A percentile compares a stretch with the other conserved stretches of the same genome.
These are phyloP conservation scores for Nyctereutes procyonoides DNA, from an alignment of 2,113 vertebrate species.

Conservation along the genomic window DNA sequence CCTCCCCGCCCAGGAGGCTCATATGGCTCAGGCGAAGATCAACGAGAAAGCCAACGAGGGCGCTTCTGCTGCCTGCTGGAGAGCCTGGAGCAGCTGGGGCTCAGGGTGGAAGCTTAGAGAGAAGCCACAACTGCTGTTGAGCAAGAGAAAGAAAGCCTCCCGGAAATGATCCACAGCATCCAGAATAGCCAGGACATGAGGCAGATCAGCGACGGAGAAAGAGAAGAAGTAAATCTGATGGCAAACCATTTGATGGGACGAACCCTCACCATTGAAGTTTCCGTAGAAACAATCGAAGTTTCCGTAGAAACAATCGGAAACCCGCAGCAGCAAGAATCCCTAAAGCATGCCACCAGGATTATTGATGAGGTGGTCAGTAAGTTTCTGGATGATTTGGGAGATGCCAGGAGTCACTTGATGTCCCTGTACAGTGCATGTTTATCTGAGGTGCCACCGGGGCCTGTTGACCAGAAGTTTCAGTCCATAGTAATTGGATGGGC, in stretches of 20 bases:
- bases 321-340: constrained; percentile 88
- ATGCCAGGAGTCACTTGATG: constrained; percentile 87
- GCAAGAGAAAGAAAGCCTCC: constrained; percentile 84
- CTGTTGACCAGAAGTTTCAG: constrained; percentile 98
- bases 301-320: constrained; percentile 91
- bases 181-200: too few species aligned
- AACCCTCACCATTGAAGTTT: constrained; percentile 94
- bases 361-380: constrained; percentile 94
- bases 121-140: too few species aligned
- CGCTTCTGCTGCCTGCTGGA: too few species aligned
- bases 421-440: constrained; percentile 93
- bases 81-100: too few species aligned
- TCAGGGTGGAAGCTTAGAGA: too few species aligned
- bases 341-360: constrained; percentile 85
- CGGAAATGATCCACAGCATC: too few species aligned
- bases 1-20: too few species aligned
- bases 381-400: constrained; percentile 92
- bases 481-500: constrained; percentile 96
- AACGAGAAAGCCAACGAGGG: too few species aligned
- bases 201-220: too few species aligned
- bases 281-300: constrained; percentile 76
- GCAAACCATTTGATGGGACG: constrained; percentile 95
- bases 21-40: too few species aligned
- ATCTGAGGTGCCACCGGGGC: constrained; percentile 90
- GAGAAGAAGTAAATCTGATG: constrained; percentile 94